A percentile compares a stretch with the other conserved stretches of the same genome.
Evolutionary conservation across 2,797 vertebrate species (phyloP).

Genomic region (Gorsachius magnificus): DNA sequence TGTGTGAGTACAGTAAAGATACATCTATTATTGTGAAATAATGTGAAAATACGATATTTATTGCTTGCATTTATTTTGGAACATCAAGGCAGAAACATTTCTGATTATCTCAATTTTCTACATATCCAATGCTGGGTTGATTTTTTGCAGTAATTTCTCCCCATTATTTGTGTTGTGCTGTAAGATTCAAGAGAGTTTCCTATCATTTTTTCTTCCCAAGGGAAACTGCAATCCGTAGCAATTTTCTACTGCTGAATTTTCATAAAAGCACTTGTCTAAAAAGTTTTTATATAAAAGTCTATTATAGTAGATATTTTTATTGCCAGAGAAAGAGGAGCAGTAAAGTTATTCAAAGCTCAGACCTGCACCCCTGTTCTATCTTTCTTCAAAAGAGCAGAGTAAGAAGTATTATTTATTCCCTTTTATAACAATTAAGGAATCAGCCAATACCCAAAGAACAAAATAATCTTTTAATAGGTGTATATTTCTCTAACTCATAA

Average conservation of each 20-base stretch:
- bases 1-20: neutral
- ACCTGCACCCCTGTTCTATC: neutral
- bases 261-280: constrained; percentile 16
- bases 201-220: neutral
- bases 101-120: constrained; percentile 38
- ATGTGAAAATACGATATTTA: constrained; percentile 41
- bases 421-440: neutral
- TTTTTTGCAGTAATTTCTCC: constrained; percentile 33
- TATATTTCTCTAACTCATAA: neutral
- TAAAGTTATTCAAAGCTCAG: constrained; percentile 21
- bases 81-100: neutral
- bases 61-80: constrained; percentile 29
- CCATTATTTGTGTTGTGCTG: constrained; percentile 15
- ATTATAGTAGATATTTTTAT: neutral
- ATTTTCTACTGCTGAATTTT: constrained; percentile 31
- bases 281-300: neutral
- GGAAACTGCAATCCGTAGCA: neutral
- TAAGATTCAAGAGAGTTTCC: constrained; percentile 7
- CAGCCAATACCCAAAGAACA: neutral
- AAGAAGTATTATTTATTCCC: neutral
- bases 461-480: neutral
- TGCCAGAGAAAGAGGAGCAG: neutral
- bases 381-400: neutral
- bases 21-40: neutral
- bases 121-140: neutral